phyloP scores from a whole-genome alignment of 2,888 invertebrate species.

The Pammene aurita region DNA sequence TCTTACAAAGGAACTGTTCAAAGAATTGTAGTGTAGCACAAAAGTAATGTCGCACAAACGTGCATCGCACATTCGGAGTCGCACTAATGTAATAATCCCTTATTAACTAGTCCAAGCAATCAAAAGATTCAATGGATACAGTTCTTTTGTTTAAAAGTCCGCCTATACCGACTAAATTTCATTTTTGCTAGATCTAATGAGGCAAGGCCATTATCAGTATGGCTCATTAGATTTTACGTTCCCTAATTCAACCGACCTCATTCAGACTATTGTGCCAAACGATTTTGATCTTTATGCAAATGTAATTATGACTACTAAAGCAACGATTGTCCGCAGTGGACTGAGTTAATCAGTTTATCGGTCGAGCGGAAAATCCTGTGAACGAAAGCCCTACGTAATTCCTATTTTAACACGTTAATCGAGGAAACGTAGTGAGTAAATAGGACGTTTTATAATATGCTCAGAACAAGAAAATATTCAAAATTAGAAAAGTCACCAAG shows the following conservation, averaged over 20 bases:
- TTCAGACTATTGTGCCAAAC: conserved; percentile 53
- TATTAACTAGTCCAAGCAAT: too few relatives aligned
- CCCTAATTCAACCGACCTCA: conserved; percentile 60
- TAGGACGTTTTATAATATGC: background rate
- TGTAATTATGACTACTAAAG: conserved; percentile 59
- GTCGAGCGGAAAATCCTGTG: conserved; percentile 60
- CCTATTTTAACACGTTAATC: conserved; percentile 44
- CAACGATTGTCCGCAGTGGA: conserved; percentile 59
- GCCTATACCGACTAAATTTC: conserved; percentile 39
- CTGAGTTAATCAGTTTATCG: conserved; percentile 65
- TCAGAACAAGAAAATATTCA: too few relatives aligned
- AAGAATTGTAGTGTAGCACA: too few relatives aligned
- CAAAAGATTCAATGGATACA: background rate
- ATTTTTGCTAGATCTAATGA: conserved; percentile 62
- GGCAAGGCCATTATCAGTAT: conserved; percentile 64
- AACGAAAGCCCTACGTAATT: conserved; percentile 50
- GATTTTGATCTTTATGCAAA: conserved; percentile 65
- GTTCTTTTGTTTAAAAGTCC: conserved; percentile 13
- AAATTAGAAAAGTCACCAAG: too few relatives aligned
- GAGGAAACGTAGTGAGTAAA: conserved; percentile 29
- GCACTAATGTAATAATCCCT: too few relatives aligned
- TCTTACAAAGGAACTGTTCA: too few relatives aligned
- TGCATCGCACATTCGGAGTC: too few relatives aligned
- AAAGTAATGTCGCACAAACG: too few relatives aligned
- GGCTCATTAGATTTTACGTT: conserved; percentile 72